phyloP scores from a whole-genome alignment of 2,797 vertebrate genomes.

The Danio kyathit region DNA sequence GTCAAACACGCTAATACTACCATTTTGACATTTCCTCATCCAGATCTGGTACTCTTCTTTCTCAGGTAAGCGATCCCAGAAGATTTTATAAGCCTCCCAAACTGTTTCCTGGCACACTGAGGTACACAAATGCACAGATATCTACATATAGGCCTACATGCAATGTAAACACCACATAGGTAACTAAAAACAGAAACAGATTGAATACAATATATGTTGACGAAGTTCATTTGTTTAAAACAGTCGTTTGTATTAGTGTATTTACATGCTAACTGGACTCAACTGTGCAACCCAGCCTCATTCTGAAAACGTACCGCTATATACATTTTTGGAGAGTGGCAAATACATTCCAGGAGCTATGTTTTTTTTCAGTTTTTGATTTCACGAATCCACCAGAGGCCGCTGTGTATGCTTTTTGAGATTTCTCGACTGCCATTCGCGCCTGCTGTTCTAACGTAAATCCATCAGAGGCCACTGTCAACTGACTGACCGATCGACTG shows the following conservation, averaged over 20 bases:
- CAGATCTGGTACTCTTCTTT: conserved; percentile 86
- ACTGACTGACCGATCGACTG: too few species aligned
- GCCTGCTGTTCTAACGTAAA: too few species aligned
- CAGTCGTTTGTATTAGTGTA: background rate
- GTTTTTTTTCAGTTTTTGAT: too few species aligned
- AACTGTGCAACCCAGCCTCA: too few species aligned
- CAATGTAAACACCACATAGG: background rate
- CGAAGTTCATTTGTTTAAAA: background rate
- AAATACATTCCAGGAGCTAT: too few species aligned
- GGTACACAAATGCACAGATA: conserved; percentile 29
- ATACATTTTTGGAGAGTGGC: too few species aligned
- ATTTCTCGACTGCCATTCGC: too few species aligned
- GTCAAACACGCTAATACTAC: conserved; percentile 79
- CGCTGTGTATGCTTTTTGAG: too few species aligned
- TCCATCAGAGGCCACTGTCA: too few species aligned
- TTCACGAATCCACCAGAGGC: too few species aligned
- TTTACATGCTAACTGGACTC: background rate
- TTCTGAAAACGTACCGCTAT: too few species aligned
- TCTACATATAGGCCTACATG: background rate
- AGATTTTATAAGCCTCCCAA: conserved; percentile 96
- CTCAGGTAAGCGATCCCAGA: conserved; percentile 92
- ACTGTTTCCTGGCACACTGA: conserved; percentile 96
- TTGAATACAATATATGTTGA: background rate
- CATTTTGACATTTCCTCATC: conserved; percentile 86
- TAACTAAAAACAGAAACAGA: background rate